These are phyloP conservation scores for Sebastolobus alascanus DNA, from an alignment of 2,797 vertebrate genomes.

Conservation along the genomic window DNA sequence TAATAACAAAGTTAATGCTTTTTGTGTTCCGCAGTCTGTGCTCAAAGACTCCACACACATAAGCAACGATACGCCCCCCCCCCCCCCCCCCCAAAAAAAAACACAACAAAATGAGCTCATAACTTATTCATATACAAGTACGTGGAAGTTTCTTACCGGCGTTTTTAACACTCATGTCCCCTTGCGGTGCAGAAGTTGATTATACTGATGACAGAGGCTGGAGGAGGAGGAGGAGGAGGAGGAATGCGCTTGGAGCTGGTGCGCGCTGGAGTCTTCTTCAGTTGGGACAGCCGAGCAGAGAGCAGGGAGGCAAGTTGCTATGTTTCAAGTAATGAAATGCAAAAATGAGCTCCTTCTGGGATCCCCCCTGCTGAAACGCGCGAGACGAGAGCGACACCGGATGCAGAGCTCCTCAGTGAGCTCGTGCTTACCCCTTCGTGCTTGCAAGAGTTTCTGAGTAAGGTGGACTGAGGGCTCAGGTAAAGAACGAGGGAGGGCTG, in stretches of 20 bases:
- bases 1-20: constrained; percentile 27
- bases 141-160: constrained; percentile 76
- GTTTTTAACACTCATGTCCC: constrained; percentile 83
- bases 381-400: neutral
- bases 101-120: neutral
- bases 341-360: constrained; percentile 22
- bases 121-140: constrained; percentile 23
- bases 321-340: constrained; percentile 23
- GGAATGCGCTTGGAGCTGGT: constrained; percentile 1
- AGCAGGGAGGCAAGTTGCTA: constrained; percentile 24
- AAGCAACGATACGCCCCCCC: neutral
- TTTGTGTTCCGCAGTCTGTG: constrained; percentile 37
- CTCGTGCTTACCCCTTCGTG: constrained; percentile 17
- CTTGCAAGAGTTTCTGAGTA: constrained; percentile 58
- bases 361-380: neutral
- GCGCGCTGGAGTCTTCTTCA: constrained; percentile 41
- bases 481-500: constrained; percentile 54
- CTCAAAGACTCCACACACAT: neutral
- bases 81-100: neutral
- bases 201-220: constrained; percentile 37
- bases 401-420: constrained; percentile 22
- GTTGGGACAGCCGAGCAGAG: constrained; percentile 35
- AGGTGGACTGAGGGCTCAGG: constrained; percentile 67
- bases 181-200: constrained; percentile 63
- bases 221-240: constrained; percentile 13